Conservation (phyloP, 1,140 invertebrate genomes). For the Helicoverpa zea region DNA sequence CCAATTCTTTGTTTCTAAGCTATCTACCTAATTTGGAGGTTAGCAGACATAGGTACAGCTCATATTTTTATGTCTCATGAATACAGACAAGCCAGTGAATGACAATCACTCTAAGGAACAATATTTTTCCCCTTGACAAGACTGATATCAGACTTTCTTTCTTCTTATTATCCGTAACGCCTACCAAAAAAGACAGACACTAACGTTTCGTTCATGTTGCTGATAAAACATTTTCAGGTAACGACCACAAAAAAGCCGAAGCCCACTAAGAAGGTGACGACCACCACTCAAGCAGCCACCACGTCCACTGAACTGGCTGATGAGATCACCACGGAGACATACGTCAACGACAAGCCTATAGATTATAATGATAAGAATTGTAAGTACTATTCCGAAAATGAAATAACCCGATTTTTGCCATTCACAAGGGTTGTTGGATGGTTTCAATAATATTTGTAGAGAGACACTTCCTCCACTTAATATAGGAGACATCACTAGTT, state of each 20-base stretch:
- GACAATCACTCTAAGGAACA: no score
- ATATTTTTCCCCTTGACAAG: no score
- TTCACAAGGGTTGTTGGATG: no score
- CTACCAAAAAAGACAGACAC: background rate
- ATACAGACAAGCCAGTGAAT: no score
- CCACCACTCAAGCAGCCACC: conserved; percentile 72
- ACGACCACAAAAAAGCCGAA: conserved; percentile 85
- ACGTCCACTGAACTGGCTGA: conserved; percentile 75
- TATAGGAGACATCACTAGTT: no score
- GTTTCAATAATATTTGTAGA: background rate
- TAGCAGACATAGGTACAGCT: no score
- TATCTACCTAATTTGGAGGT: no score
- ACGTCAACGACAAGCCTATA: conserved; percentile 79
- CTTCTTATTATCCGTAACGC: background rate
- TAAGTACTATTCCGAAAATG: conserved; percentile 83
- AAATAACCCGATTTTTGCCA: no score
- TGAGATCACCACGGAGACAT: conserved; percentile 85
- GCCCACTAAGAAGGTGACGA: conserved; percentile 82
- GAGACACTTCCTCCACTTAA: no score
- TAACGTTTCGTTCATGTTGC: background rate
- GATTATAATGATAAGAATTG: conserved; percentile 89
- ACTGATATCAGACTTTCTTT: background rate
- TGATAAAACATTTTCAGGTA: conserved; percentile 65
- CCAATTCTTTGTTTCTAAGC: no score
- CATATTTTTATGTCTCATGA: no score